Base-by-base conservation (phyloP, 2,113 vertebrate species). In the Phaethornis superciliosus region DNA sequence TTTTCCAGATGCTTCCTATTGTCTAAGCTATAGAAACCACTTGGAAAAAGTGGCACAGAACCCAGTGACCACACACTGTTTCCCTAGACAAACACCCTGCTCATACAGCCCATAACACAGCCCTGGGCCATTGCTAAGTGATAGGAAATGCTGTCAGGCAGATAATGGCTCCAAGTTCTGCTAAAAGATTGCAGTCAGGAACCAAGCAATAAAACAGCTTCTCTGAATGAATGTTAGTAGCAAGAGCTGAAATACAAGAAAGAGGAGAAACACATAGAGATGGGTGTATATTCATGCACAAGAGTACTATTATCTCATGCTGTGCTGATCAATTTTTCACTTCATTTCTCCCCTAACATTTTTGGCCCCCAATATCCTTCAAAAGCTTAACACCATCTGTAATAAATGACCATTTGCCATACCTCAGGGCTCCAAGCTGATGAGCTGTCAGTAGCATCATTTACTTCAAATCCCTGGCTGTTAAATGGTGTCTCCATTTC, bases 381-480 rank as follows among this genome's bases (percentile, higher is more conserved):
- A 46, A 52, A 87, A 89, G 70, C 79, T 79, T 35, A 30, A 30
- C 58, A 64, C 7, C 0, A 0, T 17, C 20, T 68, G 42, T 47
- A 89, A 85, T 58, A 67, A 85, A 70, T 40, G 77, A 68, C 63
- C 88, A n/a, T 60, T 62, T 52, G 63, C 35, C 27, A 3, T 98
- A 99, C 99, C 99, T 99, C 99, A 51, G 98, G 98, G 95, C 97
- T 99, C 98, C 98, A 99, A 32, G 97, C 95, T 1, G 98, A 98
- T 60, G 98, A 98, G 95, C 97, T 98, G 91, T 99, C 98, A 4
- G 98, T 98, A 59, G 95, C 96, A 14, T 98, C 98, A 6, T 97
- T 97, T 84, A 96, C 97, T 95, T 98, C 98, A 47, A 97, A 96
- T 47, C 96, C 96, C 47, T 96, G 98, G 51, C 72, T 96, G 77